A percentile compares a stretch with the other conserved stretches of the same genome.
Conservation (phyloP, 2,113 vertebrate species). For the Pachyramphus minor region DNA sequence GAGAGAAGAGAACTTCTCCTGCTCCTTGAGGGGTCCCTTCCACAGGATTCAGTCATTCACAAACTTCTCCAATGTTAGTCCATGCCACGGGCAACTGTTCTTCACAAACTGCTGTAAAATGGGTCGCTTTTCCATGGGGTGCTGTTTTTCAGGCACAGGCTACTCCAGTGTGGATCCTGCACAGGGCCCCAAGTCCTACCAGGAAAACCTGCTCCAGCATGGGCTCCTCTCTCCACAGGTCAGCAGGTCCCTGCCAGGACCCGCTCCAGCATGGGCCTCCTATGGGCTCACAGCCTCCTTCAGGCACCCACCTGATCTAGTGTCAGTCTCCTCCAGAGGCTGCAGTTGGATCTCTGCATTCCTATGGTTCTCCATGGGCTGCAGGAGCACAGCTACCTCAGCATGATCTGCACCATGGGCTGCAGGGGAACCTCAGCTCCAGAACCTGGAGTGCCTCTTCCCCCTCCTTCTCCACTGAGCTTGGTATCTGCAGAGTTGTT, state of each 20-base stretch:
- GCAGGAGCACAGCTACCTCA: not conserved
- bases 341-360: not conserved
- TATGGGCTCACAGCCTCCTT: not conserved
- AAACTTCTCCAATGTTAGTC: not conserved
- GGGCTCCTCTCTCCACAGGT: too few relatives aligned
- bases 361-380: not conserved
- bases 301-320: not conserved
- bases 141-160: not conserved
- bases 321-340: not conserved
- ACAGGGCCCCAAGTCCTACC: not conserved
- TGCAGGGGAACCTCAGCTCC: not conserved
- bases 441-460: not conserved
- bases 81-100: not conserved
- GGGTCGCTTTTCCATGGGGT: not conserved
- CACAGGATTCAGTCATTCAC: not conserved
- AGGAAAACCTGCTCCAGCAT: not conserved
- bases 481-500: not conserved
- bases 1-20: not conserved
- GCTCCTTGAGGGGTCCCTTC: not conserved
- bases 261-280: not conserved
- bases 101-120: not conserved
- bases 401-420: not conserved
- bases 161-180: not conserved
- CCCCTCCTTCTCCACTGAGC: not conserved
- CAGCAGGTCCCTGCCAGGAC: not conserved